Percentiles rank a stretch among this genome's conserved stretches.
Evolutionary conservation across 37 sponge, comb jelly and placozoan genomes (phyloP).

Genomic region (Diacarnus erythraeanus): DNA sequence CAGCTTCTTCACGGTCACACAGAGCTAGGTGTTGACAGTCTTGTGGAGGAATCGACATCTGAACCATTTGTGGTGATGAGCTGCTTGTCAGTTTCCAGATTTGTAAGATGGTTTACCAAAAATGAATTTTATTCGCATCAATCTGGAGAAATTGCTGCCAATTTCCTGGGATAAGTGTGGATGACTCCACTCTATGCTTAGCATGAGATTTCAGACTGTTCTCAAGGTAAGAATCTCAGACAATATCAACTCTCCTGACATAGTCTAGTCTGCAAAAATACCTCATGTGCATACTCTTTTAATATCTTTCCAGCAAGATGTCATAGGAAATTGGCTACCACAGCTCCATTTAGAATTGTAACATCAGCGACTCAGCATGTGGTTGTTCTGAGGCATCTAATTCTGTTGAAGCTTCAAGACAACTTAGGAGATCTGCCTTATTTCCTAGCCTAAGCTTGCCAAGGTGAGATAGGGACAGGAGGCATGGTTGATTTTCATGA

Average conservation of each 20-base stretch:
- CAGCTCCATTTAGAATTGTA: constrained; percentile 6
- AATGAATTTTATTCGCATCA: constrained; percentile 3
- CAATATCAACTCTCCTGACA: constrained; percentile 7
- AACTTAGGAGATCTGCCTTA: background rate
- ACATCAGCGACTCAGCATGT: constrained; percentile 29
- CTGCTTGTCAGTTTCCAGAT: constrained; percentile 8
- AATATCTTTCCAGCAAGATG: background rate
- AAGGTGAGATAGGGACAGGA: background rate
- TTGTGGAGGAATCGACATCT: background rate
- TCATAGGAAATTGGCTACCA: background rate
- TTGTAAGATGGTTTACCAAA: background rate
- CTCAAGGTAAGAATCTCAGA: constrained; percentile 12
- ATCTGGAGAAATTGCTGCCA: constrained; percentile 18
- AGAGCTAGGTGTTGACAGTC: background rate
- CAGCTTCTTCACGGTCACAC: constrained; percentile 21
- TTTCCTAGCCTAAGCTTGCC: constrained; percentile 5
- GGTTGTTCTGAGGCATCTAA: background rate
- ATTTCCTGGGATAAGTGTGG: constrained; percentile 30
- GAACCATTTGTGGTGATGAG: background rate
- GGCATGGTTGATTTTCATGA: constrained; percentile 1
- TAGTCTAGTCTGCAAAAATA: constrained; percentile 8
- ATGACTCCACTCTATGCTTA: background rate
- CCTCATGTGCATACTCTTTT: background rate
- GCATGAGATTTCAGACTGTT: constrained; percentile 7
- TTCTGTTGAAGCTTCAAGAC: background rate